Base-by-base conservation (phyloP, 2,113 vertebrate genomes). In the Marcusenius ussheri region DNA sequence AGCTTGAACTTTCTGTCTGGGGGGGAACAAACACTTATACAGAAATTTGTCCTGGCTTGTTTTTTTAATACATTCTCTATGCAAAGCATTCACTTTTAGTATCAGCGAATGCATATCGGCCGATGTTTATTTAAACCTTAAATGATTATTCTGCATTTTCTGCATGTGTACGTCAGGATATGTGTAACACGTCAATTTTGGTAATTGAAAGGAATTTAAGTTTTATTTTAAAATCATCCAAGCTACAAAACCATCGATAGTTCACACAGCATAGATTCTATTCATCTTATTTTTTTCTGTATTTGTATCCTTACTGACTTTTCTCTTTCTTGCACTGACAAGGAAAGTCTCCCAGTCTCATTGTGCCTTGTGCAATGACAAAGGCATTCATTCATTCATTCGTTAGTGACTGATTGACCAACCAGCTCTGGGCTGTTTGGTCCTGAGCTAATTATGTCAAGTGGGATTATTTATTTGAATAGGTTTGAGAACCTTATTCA, bases 31-130 rank as follows among this genome's bases (percentile, higher is more conserved):
- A 84, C 19, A 21, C 51, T 58, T 27, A 47, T 9, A 27, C 49
- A 66, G 35, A n/a, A 39, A 84, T 46, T 56, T 62, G 42, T 35
- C 46, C 80, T n/a, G 58, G 24, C 87, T 56, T 46, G 9, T 35
- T 85, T 53, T 50, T 84, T 51, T 85, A 62, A 56, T 89, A 89
- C 80, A 89, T 85, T 89, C 89, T 83, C 17, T 83, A 24, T 27
- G 51, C 0, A 89, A 83, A 11, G 83, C 53, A n/a, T 51, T 51
- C 13, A 3, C 49, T 84, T 42, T 62, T 2, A 58, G 2, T 89
- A 50, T 42, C 39, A 80, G 74, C 15, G 15, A 80, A 42, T 42
- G 35, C 74, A 80, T 80, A 17, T 5, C 1, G 74, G 35, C 62
- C 5, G 19, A 42, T 19, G 74, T 45, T 49, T 10, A 7, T 62